Base-by-base conservation (phyloP, 2,797 vertebrate species). In the Choloepus didactylus region DNA sequence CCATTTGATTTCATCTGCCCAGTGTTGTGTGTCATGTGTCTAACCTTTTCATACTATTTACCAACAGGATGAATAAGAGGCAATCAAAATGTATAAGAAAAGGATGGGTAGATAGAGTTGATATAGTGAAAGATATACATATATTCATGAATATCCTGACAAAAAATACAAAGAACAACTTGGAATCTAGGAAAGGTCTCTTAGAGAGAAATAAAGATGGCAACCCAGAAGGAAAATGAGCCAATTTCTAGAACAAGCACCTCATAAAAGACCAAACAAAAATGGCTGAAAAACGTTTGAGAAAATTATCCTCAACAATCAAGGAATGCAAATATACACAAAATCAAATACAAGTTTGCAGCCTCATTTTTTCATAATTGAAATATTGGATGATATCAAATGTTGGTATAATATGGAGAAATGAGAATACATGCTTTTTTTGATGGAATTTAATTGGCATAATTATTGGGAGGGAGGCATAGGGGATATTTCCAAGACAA, bases 181-280 rank as follows among this genome's bases (percentile, higher is more conserved):
- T 4, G 4, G 11, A 82, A 54, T 67, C 21, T 3, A 44, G 16
- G 15, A 60, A 67, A 91, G n/a, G 51, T 18, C 2, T 29, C 14
- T 67, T 91, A 91, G 25, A 66, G n/a, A 81, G 59, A 86, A 75
- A 67, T 27, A n/a, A 91, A 25, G 80, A 86, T 80, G 15, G 49
- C 0, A 46, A 46, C 9, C 4, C 29, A 75, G 73, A 75, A 82
- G 3, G 2, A 75, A 82, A 59, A 59, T 23, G 16, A 10, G 2
- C 11, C 46, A 46, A 54, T 80, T 14, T 51, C 35, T 51, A 56
- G 56, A 87, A 66, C 6, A 66, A 12, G 4, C 11, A 49, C 10
- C 49, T 82, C 4, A 64, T 46, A 76, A 73, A 64, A 29, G 9
- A 44, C 6, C 7, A 41, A 72, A 54, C 6, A 49, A 92, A 70